Base-by-base conservation (phyloP, 2,888 invertebrate genomes). In the Agonum fuliginosum region DNA sequence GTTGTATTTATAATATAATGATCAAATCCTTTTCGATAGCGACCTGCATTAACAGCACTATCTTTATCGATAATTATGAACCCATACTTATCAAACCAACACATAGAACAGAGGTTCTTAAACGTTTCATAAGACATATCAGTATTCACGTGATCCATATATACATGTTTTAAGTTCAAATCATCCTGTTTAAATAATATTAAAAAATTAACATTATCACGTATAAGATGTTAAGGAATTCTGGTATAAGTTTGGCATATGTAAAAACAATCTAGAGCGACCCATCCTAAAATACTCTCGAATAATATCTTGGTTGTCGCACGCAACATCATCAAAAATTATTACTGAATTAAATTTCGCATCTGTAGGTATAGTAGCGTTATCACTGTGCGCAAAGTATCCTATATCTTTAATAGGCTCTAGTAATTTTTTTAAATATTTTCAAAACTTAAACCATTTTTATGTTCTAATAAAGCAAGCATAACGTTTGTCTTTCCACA, bases 221-320 rank as follows among this genome's bases (percentile, higher is more conserved):
- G 79, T 22, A 85, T 80, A 5, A 83, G 74, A 76, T 84, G 84
- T 81, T 85, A 85, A 2, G 84, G 83, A 46, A 85, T 82, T 46
- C 79, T 79, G 5, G 83, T 82, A 80, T 84, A 84, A 30, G 82
- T 83, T 79, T 85, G 84, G 73, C 82, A 81, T 19, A 85, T 79
- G 78, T 83, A 85, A 69, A 84, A 84, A 65, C 81, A 79, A 78
- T 85, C 84, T n/a, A 85, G 80, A 41, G 80, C 84, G 79, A n/a
- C n/a, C n/a, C n/a, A n/a, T n/a, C n/a, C n/a, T n/a, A n/a, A n/a
- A n/a, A n/a, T n/a, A n/a, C n/a, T n/a, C n/a, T n/a, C n/a, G n/a
- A n/a, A n/a, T n/a, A n/a, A n/a, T n/a, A n/a, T n/a, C n/a, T n/a
- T n/a, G n/a, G n/a, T n/a, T n/a, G n/a, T n/a, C n/a, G n/a, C n/a